phyloP scores from a whole-genome alignment of 2,797 vertebrate species.

The Dermochelys coriacea region DNA sequence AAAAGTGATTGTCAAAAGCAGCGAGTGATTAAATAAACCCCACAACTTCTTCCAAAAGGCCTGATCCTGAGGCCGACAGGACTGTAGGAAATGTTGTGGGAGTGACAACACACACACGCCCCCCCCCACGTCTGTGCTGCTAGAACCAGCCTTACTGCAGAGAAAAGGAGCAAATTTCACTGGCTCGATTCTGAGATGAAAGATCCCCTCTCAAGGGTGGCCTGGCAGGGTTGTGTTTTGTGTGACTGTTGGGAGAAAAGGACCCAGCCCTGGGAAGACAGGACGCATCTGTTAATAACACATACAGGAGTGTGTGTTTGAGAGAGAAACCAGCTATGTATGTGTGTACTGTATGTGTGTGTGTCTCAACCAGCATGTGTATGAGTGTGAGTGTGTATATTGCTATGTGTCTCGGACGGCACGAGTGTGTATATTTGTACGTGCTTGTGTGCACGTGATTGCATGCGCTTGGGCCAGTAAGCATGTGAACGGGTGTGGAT shows the following conservation, averaged over 20 bases:
- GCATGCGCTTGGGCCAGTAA: no score
- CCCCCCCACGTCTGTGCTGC: no score
- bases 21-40: not conserved
- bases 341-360: not conserved
- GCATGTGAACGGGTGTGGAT: not conserved
- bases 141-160: no score
- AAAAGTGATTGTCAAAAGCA: not conserved
- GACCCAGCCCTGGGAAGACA: no score
- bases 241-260: no score
- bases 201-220: no score
- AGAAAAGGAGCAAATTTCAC: no score
- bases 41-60: not conserved
- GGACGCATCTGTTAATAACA: not conserved
- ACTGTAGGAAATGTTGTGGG: not conserved
- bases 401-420: not conserved
- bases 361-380: not conserved
- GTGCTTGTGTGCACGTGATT: not conserved
- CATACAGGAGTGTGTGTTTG: not conserved
- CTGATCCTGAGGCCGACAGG: not conserved
- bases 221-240: no score
- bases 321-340: not conserved
- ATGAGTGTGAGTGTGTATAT: not conserved
- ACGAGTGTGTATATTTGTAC: not conserved
- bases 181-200: no score
- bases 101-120: no score